A percentile compares a stretch with the other conserved stretches of the same genome.
These are phyloP conservation scores for Kryptolebias ocellatus DNA, from an alignment of 2,797 vertebrate genomes.

Conservation along the genomic window DNA sequence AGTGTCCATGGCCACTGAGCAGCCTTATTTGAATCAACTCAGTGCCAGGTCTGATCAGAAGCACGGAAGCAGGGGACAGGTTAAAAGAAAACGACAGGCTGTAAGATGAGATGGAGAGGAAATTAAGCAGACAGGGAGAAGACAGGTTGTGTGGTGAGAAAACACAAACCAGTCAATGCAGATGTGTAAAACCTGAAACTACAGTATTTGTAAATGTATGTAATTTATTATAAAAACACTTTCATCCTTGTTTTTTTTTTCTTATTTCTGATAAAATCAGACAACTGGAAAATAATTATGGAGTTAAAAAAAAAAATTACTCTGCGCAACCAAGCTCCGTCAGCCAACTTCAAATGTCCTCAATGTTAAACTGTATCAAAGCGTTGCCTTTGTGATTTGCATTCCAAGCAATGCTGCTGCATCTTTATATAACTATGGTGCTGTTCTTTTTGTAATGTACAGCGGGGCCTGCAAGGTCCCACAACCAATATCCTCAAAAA, in stretches of 20 bases:
- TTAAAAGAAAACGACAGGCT: constrained; percentile 59
- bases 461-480: constrained; percentile 64
- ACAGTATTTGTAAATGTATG: neutral
- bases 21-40: constrained; percentile 76
- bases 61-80: constrained; percentile 15
- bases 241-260: no score
- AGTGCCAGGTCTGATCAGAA: constrained; percentile 71
- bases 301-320: no score
- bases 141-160: neutral
- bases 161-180: constrained; percentile 7
- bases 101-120: constrained; percentile 41
- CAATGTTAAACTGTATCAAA: constrained; percentile 5
- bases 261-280: no score
- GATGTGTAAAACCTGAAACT: neutral
- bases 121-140: constrained; percentile 36
- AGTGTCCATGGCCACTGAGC: constrained; percentile 62
- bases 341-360: constrained; percentile 3
- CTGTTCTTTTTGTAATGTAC: constrained; percentile 46
- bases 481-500: constrained; percentile 75
- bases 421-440: constrained; percentile 46
- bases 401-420: constrained; percentile 25
- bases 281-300: no score
- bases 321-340: no score
- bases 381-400: constrained; percentile 31
- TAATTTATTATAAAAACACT: no score